Percentiles rank a stretch among this genome's conserved stretches.
These are phyloP conservation scores for Recurvirostra avosetta DNA, from an alignment of 2,113 vertebrate species.

Conservation along the genomic window DNA sequence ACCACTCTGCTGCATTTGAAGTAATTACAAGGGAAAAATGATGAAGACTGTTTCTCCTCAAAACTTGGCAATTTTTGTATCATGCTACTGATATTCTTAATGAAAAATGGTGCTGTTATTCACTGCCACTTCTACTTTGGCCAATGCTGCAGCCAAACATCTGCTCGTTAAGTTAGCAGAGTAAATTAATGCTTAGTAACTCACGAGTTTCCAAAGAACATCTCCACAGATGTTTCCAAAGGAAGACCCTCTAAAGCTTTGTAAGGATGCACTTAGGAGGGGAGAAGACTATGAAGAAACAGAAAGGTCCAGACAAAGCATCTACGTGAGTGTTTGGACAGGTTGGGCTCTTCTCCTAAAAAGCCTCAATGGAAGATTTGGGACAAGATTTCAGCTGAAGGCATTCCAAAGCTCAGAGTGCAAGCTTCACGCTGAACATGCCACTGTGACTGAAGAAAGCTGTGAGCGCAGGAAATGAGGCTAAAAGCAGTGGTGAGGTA, in stretches of 20 bases:
- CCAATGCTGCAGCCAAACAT: constrained; percentile 17
- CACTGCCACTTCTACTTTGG: background rate
- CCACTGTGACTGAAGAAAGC: background rate
- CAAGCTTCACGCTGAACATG: background rate
- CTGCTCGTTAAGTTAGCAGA: constrained; percentile 11
- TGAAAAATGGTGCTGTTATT: constrained; percentile 14
- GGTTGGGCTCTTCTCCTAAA: background rate
- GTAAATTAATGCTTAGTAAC: background rate
- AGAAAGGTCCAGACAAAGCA: background rate
- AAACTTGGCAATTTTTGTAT: constrained; percentile 32
- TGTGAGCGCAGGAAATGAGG: background rate
- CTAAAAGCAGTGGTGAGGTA: background rate
- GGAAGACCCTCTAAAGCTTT: background rate
- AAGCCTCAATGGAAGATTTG: background rate
- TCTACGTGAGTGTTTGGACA: background rate
- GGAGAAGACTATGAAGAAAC: background rate
- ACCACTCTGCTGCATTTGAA: background rate
- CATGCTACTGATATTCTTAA: constrained; percentile 22
- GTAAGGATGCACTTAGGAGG: background rate
- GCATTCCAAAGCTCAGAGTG: background rate
- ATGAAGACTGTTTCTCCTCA: constrained; percentile 61
- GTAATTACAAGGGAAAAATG: constrained; percentile 53
- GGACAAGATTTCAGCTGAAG: background rate
- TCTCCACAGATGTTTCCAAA: background rate
- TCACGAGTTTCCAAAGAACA: background rate